A percentile compares a stretch with the other conserved stretches of the same genome.
These are phyloP conservation scores for Bombus polaris DNA, from an alignment of 1,140 invertebrate genomes.

Conservation along the genomic window DNA sequence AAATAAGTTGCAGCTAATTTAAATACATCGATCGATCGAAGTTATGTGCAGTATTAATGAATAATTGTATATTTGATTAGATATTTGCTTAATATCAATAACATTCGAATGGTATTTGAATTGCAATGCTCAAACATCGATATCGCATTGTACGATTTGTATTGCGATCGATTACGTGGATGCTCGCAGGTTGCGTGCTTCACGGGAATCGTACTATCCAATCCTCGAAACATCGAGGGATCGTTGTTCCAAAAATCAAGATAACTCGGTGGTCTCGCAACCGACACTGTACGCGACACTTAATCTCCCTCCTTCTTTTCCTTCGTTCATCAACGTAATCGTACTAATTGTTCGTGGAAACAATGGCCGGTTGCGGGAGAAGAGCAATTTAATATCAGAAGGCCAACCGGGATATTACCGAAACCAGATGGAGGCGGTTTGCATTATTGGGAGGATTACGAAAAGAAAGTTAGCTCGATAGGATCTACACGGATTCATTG, in stretches of 20 bases:
- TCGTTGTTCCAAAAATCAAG: constrained; percentile 35
- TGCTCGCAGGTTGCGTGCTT: background rate
- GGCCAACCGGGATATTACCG: constrained; percentile 32
- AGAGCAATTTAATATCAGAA: constrained; percentile 46
- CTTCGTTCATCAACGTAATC: constrained; percentile 36
- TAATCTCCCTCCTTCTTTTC: background rate
- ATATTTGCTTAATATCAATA: background rate
- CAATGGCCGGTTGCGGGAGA: constrained; percentile 33
- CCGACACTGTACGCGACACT: constrained; percentile 11
- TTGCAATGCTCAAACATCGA: too few species aligned
- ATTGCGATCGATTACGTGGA: background rate
- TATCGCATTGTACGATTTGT: background rate
- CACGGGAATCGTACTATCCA: background rate
- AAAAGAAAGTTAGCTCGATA: constrained; percentile 49
- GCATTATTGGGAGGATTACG: constrained; percentile 47
- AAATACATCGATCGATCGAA: background rate
- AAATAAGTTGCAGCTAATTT: background rate
- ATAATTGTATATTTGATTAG: too few species aligned
- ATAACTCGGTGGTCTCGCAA: constrained; percentile 28
- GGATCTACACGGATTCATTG: constrained; percentile 50
- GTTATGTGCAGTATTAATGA: too few species aligned
- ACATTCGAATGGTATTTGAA: too few species aligned
- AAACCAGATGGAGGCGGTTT: constrained; percentile 33
- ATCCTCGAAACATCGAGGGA: background rate
- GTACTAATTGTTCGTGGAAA: constrained; percentile 38